phyloP scores from a whole-genome alignment of 2,797 vertebrate genomes.

The Gallinago nigripennis region DNA sequence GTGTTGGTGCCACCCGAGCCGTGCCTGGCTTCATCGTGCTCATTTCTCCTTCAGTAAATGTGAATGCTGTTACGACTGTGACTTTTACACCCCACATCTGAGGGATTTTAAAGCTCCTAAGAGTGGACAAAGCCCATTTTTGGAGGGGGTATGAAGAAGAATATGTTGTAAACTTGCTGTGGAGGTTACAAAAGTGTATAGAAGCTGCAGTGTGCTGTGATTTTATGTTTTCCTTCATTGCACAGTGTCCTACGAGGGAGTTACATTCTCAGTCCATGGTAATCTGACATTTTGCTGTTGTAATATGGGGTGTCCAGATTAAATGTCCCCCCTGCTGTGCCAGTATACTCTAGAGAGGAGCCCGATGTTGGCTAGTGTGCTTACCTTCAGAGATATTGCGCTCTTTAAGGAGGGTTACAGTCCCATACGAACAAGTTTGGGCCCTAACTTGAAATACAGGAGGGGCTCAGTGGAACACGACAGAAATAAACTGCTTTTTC shows the following conservation, averaged over 20 bases:
- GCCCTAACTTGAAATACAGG: neutral
- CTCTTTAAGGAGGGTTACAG: neutral
- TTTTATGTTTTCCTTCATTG: neutral
- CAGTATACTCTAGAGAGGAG: neutral
- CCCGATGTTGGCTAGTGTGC: neutral
- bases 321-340: neutral
- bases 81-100: too few species aligned
- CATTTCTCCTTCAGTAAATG: neutral
- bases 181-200: neutral
- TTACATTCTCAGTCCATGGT: fast-evolving
- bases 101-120: neutral
- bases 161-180: neutral
- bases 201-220: neutral
- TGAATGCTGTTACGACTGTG: neutral
- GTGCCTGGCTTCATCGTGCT: fast-evolving
- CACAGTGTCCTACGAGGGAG: neutral
- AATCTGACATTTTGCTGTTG: neutral
- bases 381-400: neutral
- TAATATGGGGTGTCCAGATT: neutral
- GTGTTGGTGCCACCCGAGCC: fast-evolving
- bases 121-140: fast-evolving
- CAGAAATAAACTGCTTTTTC: neutral
- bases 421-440: fast-evolving
- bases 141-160: neutral
- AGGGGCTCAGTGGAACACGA: neutral